A percentile compares a stretch with the other conserved stretches of the same genome.
Conservation (phyloP, 2,888 invertebrate species). For the Lycia hirtaria region DNA sequence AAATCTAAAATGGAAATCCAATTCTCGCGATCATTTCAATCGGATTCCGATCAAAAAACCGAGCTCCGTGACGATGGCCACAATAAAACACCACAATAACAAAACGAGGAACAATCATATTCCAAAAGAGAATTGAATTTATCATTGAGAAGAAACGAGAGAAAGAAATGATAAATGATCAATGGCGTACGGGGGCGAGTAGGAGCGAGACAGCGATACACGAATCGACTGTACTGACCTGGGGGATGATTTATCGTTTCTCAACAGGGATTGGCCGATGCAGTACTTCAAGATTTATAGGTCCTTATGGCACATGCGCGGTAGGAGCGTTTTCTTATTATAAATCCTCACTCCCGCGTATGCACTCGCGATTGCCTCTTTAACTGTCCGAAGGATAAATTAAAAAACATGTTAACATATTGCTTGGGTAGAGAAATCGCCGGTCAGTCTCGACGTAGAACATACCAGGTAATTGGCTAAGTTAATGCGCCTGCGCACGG, state of each 20-base stretch:
- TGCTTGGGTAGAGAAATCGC: constrained; percentile 59
- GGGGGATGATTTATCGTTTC: constrained; percentile 83
- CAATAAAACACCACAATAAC: constrained; percentile 81
- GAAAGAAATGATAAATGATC: constrained; percentile 83
- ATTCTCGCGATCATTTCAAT: constrained; percentile 83
- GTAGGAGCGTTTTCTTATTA: constrained; percentile 85
- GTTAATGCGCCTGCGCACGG: constrained; percentile 52
- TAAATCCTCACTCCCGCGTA: constrained; percentile 82
- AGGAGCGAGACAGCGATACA: constrained; percentile 70
- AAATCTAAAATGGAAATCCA: constrained; percentile 82
- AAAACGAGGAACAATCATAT: constrained; percentile 84
- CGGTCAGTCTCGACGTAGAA: constrained; percentile 49
- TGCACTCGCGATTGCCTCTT: constrained; percentile 77
- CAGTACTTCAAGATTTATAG: constrained; percentile 84
- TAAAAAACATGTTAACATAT: constrained; percentile 83
- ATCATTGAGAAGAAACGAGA: constrained; percentile 82
- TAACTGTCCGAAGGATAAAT: constrained; percentile 73
- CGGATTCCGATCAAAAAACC: constrained; percentile 80
- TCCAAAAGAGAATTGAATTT: constrained; percentile 84
- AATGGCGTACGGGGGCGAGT: constrained; percentile 60
- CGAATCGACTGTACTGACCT: constrained; percentile 71
- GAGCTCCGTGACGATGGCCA: constrained; percentile 80
- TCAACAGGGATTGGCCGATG: constrained; percentile 84
- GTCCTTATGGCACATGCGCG: constrained; percentile 81
- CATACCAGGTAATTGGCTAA: constrained; percentile 71